phyloP scores from a whole-genome alignment of 2,113 vertebrate genomes.

The Corapipo altera region DNA sequence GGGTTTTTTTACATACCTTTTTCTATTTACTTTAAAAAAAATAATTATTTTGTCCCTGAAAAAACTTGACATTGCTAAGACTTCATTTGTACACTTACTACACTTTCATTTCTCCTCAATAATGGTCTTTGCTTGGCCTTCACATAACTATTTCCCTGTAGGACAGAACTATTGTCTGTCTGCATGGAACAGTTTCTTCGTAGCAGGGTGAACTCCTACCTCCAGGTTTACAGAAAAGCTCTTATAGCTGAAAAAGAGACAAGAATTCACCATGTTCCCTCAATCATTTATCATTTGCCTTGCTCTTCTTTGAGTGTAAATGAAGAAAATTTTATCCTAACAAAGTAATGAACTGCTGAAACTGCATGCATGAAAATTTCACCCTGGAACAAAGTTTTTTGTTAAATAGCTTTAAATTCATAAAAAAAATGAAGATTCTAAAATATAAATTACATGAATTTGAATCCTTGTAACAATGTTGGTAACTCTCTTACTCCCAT shows the following conservation, averaged over 20 bases:
- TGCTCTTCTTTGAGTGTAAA: background rate
- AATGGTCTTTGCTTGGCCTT: background rate
- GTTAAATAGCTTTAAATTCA: background rate
- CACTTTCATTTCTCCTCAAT: background rate
- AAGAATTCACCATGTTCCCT: background rate
- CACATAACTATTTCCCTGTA: background rate
- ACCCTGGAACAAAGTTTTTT: background rate
- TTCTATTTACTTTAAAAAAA: too few species aligned
- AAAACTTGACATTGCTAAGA: background rate
- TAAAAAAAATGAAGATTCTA: background rate
- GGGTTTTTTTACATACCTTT: background rate
- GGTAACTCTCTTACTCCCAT: background rate
- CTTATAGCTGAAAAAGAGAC: background rate
- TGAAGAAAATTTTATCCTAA: background rate
- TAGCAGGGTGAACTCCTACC: background rate
- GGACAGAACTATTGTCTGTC: background rate
- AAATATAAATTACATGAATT: background rate
- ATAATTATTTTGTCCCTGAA: background rate
- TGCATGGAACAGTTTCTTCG: background rate
- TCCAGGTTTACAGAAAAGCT: background rate
- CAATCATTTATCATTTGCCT: background rate
- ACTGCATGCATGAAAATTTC: background rate
- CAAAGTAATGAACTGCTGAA: background rate
- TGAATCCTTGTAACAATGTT: background rate
- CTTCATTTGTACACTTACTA: background rate